A percentile compares a stretch with the other conserved stretches of the same genome.
Conservation (phyloP, 2,888 invertebrate genomes). For the Rhogogaster chlorosoma region DNA sequence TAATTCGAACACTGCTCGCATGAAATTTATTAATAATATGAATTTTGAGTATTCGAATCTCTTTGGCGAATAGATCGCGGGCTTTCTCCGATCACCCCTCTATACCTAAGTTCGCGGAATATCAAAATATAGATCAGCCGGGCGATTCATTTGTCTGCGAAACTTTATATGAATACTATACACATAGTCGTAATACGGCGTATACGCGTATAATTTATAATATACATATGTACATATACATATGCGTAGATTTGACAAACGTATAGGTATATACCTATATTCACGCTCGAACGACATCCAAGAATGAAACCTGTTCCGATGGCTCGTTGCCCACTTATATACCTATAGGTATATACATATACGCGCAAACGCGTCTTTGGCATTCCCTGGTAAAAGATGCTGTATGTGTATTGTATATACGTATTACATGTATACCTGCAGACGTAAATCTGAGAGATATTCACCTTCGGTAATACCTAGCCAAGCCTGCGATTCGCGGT, state of each 20-base stretch:
- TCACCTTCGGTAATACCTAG: not conserved
- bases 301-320: slow-evolving; percentile 20
- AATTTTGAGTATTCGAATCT: not conserved
- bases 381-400: slow-evolving; percentile 6
- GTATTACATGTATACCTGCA: not conserved
- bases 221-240: not conserved
- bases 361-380: not conserved
- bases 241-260: no score
- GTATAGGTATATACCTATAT: no score
- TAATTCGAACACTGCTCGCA: not conserved
- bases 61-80: not conserved
- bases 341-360: not conserved
- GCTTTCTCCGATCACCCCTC: not conserved
- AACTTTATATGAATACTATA: not conserved
- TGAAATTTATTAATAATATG: not conserved
- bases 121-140: not conserved
- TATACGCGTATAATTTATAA: not conserved
- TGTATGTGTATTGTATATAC: not conserved
- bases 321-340: not conserved
- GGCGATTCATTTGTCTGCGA: not conserved
- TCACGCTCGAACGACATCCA: not conserved
- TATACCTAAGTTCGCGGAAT: not conserved
- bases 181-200: not conserved
- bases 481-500: not conserved
- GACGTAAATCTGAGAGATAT: not conserved